phyloP scores from a whole-genome alignment of 1,140 invertebrate genomes.

The Gonioctena quinquepunctata region DNA sequence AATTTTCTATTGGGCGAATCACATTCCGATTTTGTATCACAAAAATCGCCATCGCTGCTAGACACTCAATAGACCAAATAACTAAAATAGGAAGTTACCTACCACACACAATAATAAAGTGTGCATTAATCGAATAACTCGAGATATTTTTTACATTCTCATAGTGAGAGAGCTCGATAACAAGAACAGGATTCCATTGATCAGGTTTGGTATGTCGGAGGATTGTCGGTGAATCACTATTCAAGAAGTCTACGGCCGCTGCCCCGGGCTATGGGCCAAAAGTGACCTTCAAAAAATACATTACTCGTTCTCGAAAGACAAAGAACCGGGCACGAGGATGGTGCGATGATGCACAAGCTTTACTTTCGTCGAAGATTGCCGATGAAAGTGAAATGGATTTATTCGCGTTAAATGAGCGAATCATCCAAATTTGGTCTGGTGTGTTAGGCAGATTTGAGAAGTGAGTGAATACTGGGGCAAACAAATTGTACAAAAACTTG shows the following conservation, averaged over 20 bases:
- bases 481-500: too few relatives aligned
- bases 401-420: background rate
- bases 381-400: background rate
- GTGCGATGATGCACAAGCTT: background rate
- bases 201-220: constrained; percentile 37
- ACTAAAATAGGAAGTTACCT: background rate
- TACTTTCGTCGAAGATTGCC: background rate
- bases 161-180: constrained; percentile 17
- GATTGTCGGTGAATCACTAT: constrained; percentile 31
- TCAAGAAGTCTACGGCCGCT: constrained; percentile 25
- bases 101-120: background rate
- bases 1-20: too few relatives aligned
- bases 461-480: too few relatives aligned
- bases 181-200: constrained; percentile 42
- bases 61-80: too few relatives aligned
- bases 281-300: constrained; percentile 47
- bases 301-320: constrained; percentile 33
- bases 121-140: background rate
- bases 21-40: too few relatives aligned
- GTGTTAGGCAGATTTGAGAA: too few relatives aligned
- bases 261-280: constrained; percentile 45
- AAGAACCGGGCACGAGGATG: constrained; percentile 4
- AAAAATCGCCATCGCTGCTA: too few relatives aligned
- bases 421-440: too few relatives aligned
- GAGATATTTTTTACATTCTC: constrained; percentile 4